Evolutionary conservation across 2,888 invertebrate genomes (phyloP), one percentile per base, ranked within the genome.

Genomic region (Uloborus plumipes): DNA sequence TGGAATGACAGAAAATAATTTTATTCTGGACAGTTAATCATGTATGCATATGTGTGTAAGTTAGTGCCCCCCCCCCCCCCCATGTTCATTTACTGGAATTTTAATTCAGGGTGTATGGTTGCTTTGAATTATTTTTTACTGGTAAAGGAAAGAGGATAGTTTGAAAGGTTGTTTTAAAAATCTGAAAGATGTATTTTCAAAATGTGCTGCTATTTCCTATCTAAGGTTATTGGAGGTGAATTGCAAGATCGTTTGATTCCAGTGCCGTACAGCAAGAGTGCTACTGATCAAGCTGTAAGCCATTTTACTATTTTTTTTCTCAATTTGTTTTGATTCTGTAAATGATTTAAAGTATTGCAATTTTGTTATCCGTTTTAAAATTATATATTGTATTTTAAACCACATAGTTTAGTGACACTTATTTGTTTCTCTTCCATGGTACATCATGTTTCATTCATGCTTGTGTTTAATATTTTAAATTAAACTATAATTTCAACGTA

Each of bases 261-360:
- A 92, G 97, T 98, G 92, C 98, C 97, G 92, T 97, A 97, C 95
- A 97, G 97, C 96, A 97, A 97, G 95, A 97, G 96, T 92, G 96
- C 97, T 92, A 98, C 97, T 92, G 98, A 98, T 93, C 98, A 98
- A 95, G 97, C 97, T 96, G 98, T 98, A 98, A 98, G 98, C 94
- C 92, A 92, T 67, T 85, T 83, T 84, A 64, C 70, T 79, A 69
- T 80, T 77, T 71, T 55, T 62, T 72, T 85, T 86, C 87, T 87
- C 4, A 85, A 86, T 86, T 39, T 39, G 39, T 39, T 2, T 39
- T 39, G 11, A 39, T 39, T 39, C 11, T 39, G 1, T 39, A 11
- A 39, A 39, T 39, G 39, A 6, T 39, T 39, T 11, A 39, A 39
- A 39, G 3, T 39, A 9, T 39, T 11, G 11, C 7, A 7, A 7